These are phyloP conservation scores for Peromyscus attwateri DNA, from an alignment of 2,797 vertebrate species.

Conservation along the genomic window DNA sequence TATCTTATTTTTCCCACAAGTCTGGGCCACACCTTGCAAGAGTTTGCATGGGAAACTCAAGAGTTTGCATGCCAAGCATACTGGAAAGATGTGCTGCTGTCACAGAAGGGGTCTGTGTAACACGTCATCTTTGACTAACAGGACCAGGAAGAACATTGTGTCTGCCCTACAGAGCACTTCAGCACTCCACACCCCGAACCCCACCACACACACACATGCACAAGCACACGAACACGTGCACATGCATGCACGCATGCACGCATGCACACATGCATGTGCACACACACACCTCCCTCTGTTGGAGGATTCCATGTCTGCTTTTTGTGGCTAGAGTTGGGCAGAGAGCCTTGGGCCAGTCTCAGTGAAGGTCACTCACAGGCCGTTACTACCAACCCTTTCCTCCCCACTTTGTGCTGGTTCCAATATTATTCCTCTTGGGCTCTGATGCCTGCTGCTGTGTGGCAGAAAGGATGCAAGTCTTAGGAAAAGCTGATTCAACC, in stretches of 20 bases:
- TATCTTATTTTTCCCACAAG: not conserved
- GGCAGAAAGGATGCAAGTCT: not conserved
- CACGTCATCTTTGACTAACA: not conserved
- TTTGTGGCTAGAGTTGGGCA: slow-evolving; percentile 32
- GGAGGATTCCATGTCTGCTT: not conserved
- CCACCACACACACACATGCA: not conserved
- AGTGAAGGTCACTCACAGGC: slow-evolving; percentile 35
- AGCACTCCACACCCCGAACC: not conserved
- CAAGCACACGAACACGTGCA: not conserved
- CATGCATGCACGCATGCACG: not conserved
- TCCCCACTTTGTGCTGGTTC: not conserved
- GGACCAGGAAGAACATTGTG: not conserved
- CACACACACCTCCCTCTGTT: not conserved
- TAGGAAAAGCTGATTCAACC: not conserved
- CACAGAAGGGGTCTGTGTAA: not conserved
- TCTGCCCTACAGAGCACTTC: not conserved
- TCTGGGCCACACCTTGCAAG: not conserved
- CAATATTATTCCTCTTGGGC: slow-evolving; percentile 16
- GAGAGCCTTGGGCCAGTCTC: not conserved
- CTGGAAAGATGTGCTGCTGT: not conserved
- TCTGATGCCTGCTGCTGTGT: not conserved
- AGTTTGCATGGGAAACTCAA: not conserved
- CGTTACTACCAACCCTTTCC: slow-evolving; percentile 25
- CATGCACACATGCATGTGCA: not conserved
- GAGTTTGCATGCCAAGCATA: not conserved